phyloP scores from a whole-genome alignment of 2,113 vertebrate species.

The Rattus rattus region DNA sequence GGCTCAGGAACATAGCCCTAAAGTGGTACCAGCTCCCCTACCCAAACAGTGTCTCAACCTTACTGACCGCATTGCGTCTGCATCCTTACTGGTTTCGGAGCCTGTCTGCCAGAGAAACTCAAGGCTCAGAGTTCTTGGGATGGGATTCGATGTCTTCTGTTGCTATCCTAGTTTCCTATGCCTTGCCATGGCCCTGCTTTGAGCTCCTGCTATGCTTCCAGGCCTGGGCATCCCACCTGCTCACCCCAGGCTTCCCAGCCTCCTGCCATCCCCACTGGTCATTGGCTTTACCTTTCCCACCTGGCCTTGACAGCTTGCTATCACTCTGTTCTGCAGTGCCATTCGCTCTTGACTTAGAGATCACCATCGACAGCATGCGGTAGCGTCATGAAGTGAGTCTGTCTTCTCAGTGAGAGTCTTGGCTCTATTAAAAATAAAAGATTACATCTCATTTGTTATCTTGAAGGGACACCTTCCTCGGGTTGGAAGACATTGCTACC shows the following conservation, averaged over 20 bases:
- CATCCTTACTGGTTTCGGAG: not conserved
- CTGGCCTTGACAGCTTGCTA: slow-evolving; percentile 78
- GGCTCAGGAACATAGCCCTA: not conserved
- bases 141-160: slow-evolving; percentile 44
- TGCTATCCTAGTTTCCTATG: slow-evolving; percentile 33
- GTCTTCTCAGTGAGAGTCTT: slow-evolving; percentile 35
- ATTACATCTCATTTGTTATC: not conserved
- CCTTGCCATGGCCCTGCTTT: slow-evolving; percentile 29
- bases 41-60: not conserved
- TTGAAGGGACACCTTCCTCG: not conserved
- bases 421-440: not conserved
- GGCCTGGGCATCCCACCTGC: slow-evolving; percentile 58
- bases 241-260: slow-evolving; percentile 62
- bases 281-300: slow-evolving; percentile 75
- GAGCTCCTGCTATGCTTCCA: slow-evolving; percentile 33
- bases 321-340: not conserved
- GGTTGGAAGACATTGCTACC: not conserved
- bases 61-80: not conserved
- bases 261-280: slow-evolving; percentile 68
- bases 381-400: slow-evolving; percentile 23
- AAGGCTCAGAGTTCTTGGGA: slow-evolving; percentile 3
- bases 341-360: slow-evolving; percentile 63
- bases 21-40: not conserved
- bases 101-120: not conserved
- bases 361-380: slow-evolving; percentile 25